Evolutionary conservation across 2,113 vertebrate genomes (phyloP).

Genomic region (Daphoenositta chrysoptera): DNA sequence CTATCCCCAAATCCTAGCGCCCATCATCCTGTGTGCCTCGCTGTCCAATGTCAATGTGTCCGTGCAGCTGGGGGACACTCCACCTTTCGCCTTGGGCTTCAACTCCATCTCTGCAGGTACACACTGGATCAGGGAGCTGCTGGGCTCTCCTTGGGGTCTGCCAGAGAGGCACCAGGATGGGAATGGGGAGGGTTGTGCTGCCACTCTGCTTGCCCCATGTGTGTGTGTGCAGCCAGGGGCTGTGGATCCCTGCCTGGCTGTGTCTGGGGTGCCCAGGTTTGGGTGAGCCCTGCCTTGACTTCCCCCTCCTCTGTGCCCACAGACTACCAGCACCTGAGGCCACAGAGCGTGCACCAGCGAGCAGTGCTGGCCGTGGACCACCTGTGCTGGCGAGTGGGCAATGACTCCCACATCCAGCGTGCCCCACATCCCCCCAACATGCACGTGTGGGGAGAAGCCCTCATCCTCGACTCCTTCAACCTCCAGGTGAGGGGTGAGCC

Average conservation of each 20-base stretch:
- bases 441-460: conserved; percentile 95
- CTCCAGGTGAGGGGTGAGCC: conserved; percentile 76
- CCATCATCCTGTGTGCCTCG: conserved; percentile 83
- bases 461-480: conserved; percentile 87
- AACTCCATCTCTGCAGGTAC: conserved; percentile 87
- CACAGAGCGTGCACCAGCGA: conserved; percentile 85
- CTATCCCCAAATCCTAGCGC: conserved; percentile 85
- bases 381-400: conserved; percentile 96
- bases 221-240: neutral
- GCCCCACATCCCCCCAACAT: conserved; percentile 91
- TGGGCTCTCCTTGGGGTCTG: neutral
- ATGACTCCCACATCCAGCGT: conserved; percentile 95
- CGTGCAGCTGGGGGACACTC: conserved; percentile 90
- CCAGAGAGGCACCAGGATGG: neutral
- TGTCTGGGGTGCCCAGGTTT: neutral
- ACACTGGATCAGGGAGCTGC: neutral
- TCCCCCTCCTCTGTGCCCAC: neutral
- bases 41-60: conserved; percentile 92
- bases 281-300: neutral
- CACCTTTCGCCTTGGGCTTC: conserved; percentile 92
- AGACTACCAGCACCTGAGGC: conserved; percentile 79
- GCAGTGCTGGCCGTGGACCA: conserved; percentile 84
- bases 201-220: neutral
- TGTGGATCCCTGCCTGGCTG: neutral
- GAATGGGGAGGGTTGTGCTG: accelerated